phyloP scores from a whole-genome alignment of 2,888 invertebrate species.

The Rhopalosiphum nymphaeae region DNA sequence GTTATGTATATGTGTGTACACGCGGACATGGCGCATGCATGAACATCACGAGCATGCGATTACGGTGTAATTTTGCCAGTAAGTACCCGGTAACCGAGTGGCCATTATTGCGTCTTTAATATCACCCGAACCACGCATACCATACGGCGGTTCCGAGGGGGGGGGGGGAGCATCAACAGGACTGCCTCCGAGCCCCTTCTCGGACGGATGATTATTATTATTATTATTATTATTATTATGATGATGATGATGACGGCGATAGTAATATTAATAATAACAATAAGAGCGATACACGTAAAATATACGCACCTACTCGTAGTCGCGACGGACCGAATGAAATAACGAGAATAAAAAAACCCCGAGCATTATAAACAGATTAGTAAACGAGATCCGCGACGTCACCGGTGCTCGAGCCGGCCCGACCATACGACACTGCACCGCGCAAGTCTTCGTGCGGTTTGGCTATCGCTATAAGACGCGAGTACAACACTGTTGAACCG shows the following conservation, averaged over 20 bases:
- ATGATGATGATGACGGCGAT: background rate
- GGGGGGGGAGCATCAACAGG: background rate
- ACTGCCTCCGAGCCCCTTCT: background rate
- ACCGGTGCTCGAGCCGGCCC: background rate
- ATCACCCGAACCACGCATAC: constrained; percentile 4
- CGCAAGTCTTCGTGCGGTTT: too few species aligned
- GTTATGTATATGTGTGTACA: background rate
- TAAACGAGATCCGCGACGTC: background rate
- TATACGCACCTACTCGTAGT: background rate
- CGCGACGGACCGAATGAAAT: background rate
- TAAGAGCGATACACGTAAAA: background rate
- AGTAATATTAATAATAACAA: background rate
- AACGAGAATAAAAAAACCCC: background rate
- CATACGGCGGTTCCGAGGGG: too few species aligned
- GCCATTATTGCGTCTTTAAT: constrained; percentile 62
- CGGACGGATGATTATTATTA: background rate
- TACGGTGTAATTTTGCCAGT: constrained; percentile 47
- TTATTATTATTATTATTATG: background rate
- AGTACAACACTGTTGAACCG: too few species aligned
- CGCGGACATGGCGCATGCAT: background rate
- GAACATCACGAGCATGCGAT: constrained; percentile 36
- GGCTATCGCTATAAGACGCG: too few species aligned
- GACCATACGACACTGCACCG: background rate
- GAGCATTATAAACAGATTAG: constrained; percentile 28
- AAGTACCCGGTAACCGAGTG: constrained; percentile 57